phyloP scores from a whole-genome alignment of 2,113 vertebrate species.

The Galeopterus variegatus region DNA sequence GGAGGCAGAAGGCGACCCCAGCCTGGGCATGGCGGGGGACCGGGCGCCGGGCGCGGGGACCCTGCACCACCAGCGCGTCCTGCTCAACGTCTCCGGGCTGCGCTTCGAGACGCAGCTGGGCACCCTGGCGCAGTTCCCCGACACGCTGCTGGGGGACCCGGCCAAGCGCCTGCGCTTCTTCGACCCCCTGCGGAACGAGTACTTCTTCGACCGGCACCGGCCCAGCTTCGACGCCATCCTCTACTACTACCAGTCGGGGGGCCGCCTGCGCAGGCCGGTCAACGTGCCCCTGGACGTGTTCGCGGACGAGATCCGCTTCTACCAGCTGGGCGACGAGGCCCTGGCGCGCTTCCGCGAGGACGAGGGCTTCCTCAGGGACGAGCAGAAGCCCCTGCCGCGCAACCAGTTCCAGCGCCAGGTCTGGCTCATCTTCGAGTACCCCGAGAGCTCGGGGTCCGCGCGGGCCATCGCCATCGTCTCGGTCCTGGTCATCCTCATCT shows the following conservation, averaged over 20 bases:
- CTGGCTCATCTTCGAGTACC: constrained; percentile 99
- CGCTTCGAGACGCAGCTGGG: constrained; percentile 97
- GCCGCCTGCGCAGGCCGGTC: constrained; percentile 95
- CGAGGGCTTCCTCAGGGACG: constrained; percentile 96
- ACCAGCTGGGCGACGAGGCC: constrained; percentile 96
- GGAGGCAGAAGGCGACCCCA: constrained; percentile 63
- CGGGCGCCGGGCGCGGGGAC: constrained; percentile 77
- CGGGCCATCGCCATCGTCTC: constrained; percentile 97
- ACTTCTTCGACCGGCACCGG: constrained; percentile 98
- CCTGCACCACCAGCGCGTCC: constrained; percentile 95
- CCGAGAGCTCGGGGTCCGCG: constrained; percentile 95
- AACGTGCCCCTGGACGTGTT: constrained; percentile 98
- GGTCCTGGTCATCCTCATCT: constrained; percentile 97
- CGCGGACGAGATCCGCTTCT: constrained; percentile 97
- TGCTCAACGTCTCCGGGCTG: constrained; percentile 97
- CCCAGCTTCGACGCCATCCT: constrained; percentile 98
- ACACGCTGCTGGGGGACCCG: constrained; percentile 96
- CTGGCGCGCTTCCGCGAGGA: constrained; percentile 97
- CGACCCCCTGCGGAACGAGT: constrained; percentile 97
- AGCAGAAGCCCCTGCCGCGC: constrained; percentile 95
- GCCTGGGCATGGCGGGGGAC: constrained; percentile 28
- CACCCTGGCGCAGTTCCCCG: constrained; percentile 97
- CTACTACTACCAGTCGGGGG: constrained; percentile 98
- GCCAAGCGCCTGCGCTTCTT: constrained; percentile 97
- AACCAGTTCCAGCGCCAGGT: constrained; percentile 97